phyloP scores from a whole-genome alignment of 1,140 invertebrate species.

The Trichogramma pretiosum region DNA sequence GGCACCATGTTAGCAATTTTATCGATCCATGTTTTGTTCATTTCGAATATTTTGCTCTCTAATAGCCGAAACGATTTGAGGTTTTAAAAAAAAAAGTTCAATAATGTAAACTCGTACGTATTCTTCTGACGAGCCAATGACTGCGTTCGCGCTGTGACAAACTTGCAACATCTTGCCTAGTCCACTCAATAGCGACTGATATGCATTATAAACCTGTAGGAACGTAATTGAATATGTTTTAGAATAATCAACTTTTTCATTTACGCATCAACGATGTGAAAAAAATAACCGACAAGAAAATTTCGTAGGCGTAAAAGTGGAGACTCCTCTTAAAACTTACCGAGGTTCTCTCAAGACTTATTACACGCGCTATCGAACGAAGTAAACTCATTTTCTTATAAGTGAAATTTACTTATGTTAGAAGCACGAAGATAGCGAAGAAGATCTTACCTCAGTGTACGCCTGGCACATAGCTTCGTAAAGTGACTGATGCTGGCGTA shows the following conservation, averaged over 20 bases:
- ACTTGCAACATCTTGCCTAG: conserved; percentile 61
- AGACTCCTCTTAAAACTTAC: too few relatives aligned
- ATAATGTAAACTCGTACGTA: conserved; percentile 37
- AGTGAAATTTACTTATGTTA: too few relatives aligned
- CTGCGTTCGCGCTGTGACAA: conserved; percentile 50
- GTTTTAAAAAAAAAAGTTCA: conserved; percentile 21
- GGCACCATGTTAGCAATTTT: conserved; percentile 36
- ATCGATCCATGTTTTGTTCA: conserved; percentile 10
- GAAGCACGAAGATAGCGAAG: too few relatives aligned
- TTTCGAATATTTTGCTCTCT: too few relatives aligned
- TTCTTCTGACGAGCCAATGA: conserved; percentile 32
- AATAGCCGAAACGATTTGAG: too few relatives aligned
- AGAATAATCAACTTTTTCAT: too few relatives aligned
- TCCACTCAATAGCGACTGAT: conserved; percentile 59
- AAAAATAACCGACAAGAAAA: too few relatives aligned
- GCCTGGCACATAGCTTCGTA: conserved; percentile 95
- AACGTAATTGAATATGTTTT: conserved; percentile 24
- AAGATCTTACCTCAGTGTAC: conserved; percentile 79
- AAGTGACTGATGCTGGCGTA: conserved; percentile 85
- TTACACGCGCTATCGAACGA: too few relatives aligned
- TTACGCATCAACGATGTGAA: too few relatives aligned
- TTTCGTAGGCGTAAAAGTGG: too few relatives aligned
- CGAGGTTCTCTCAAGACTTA: too few relatives aligned
- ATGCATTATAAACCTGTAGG: conserved; percentile 60
- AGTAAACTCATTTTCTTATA: too few relatives aligned